Evolutionary conservation across 2,888 invertebrate species (phyloP), one percentile per base, ranked within the genome.

Genomic region (Formica aserva): DNA sequence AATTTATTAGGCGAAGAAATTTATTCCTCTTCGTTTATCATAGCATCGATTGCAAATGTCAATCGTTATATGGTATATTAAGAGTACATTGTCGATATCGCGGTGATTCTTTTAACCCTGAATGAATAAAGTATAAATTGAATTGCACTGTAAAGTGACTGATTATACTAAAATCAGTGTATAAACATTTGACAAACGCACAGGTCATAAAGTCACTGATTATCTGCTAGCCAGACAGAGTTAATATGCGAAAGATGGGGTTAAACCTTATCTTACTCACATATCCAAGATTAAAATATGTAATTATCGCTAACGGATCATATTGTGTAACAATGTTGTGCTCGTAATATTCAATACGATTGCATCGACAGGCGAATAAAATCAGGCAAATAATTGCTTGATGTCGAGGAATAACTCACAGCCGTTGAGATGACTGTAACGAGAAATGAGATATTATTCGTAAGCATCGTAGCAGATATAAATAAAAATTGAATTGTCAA

Each of bases 321-420:
- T 76, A 76, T 65, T 52, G 60, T 76, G 76, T 76, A 76, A 76
- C 74, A 74, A 74, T 74, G 74, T 76, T 76, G 76, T 76, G 35
- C 66, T 66, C 74, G 76, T 52, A 65, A 76, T 66, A 38, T 52
- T 52, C 66, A 22, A 38, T 32, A 65, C 41, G 66, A 32, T 22
- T 66, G 76, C 48, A 13, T 66, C 76, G 35, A 76, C 63, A 41
- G 29, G n/a, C 75, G 62, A 35, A 48, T 57, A 62, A 63, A 22
- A 22, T 11, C 22, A 35, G 55, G 48, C 48, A 32, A 32, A 18
- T 29, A 18, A 62, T 18, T 32, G 60, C 29, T 26, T 15, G 29
- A 62, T 3, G n/a, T 77, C 66, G 76, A 52, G n/a, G 13, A 38
- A 22, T 32, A 48, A 52, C 48, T 52, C 52, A 52, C 8, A 52